Evolutionary conservation across 35 echinoderm and acorn worm species (phyloP), one percentile per base, ranked within the genome.

Genomic region (Anneissia japonica): DNA sequence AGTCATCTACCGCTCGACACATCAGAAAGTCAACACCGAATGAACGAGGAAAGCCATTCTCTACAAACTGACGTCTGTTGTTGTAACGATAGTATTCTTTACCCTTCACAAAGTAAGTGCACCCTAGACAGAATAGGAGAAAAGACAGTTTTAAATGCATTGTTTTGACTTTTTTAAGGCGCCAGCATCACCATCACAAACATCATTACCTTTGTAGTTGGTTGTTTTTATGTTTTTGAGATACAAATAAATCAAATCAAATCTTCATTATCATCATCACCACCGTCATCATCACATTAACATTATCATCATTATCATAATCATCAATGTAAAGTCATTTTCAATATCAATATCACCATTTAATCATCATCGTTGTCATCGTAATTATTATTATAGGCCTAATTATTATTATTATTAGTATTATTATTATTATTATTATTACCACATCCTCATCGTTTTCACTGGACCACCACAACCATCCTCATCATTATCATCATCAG

Each of bases 11-110:
- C 26, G 51, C 51, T 26, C 51, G 51, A 51, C 94, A 97, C 32
- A 87, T 85, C 33, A 92, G 78, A 75, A 97, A 97, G 56, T 97
- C 94, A 4, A 84, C 90, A 30, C 91, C 94, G 75, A 97, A 92
- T 23, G 78, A 41, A 17, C 84, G 77, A 0, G 94, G 94, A 32
- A 84, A 90, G 29, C 85, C 94, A 12, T 85, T 80, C 17, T 89
- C 83, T 0, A 97, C 87, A 21, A 36, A 39, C 29, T 56, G 33
- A 1, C 75, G 30, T 30, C 85, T 76, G 41, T 97, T 91, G 74
- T 90, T 97, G 87, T 92, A 97, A 11, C 84, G 72, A 45, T 74
- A 97, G 87, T 97, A 97, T 32, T 90, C 75, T 26, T 75, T 83
- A 0, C 94, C 94, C 38, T 90, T 90, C 3, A 97, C 40, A 64